Percentiles rank a stretch among this genome's conserved stretches.
These are phyloP conservation scores for Archips crataeganus DNA, from an alignment of 2,888 invertebrate genomes.

Conservation along the genomic window DNA sequence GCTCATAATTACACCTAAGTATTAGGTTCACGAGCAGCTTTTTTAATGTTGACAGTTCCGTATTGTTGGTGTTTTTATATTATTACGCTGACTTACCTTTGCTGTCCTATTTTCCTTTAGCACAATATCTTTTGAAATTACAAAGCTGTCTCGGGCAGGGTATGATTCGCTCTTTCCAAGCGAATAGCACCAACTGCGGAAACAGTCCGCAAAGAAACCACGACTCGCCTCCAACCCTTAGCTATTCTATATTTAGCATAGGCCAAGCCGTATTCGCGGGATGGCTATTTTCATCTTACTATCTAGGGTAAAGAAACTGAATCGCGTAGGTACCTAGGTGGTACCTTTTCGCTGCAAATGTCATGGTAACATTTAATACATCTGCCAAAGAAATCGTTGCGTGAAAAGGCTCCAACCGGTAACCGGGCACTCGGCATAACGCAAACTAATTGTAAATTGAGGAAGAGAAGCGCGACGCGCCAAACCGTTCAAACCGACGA, in stretches of 20 bases:
- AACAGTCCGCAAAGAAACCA: constrained; percentile 28
- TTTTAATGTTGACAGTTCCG: background rate
- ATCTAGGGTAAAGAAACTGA: background rate
- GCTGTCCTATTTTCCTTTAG: background rate
- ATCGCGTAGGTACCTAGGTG: no score
- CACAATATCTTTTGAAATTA: background rate
- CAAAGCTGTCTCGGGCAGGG: constrained; percentile 13
- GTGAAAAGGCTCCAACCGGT: no score
- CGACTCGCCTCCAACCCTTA: constrained; percentile 26
- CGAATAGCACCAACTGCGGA: constrained; percentile 37
- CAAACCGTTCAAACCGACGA: no score
- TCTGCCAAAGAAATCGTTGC: no score
- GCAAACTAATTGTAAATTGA: no score
- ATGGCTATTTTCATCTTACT: background rate
- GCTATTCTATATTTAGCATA: constrained; percentile 37
- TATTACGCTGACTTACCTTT: constrained; percentile 5
- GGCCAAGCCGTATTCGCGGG: constrained; percentile 16
- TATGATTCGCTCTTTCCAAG: constrained; percentile 32
- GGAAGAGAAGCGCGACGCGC: no score
- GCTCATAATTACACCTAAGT: no score
- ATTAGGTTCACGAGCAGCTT: background rate
- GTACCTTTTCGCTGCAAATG: no score
- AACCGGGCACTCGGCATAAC: no score
- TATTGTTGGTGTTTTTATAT: background rate
- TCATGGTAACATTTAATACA: no score